phyloP scores from a whole-genome alignment of 2,113 vertebrate species.

The Lynx canadensis region DNA sequence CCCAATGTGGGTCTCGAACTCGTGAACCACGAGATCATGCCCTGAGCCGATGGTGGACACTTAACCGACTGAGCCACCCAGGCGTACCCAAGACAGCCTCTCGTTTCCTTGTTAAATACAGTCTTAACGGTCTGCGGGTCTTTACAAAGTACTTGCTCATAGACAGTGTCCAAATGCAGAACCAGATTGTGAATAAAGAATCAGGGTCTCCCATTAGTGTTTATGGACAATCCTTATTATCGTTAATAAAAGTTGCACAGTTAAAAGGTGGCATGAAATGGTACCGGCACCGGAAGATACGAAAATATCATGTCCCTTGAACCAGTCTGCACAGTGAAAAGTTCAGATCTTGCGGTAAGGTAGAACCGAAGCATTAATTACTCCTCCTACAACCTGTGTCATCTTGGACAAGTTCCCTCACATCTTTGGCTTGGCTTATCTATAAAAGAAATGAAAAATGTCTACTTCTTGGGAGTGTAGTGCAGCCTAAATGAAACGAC shows the following conservation, averaged over 20 bases:
- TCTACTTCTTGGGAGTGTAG: background rate
- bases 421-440: background rate
- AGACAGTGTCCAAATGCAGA: background rate
- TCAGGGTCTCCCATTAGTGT: background rate
- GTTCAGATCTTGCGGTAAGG: background rate
- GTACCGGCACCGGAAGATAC: background rate
- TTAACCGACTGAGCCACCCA: no score
- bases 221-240: background rate
- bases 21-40: no score
- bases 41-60: no score
- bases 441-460: background rate
- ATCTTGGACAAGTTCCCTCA: rapidly evolving
- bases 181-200: background rate
- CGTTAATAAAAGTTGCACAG: background rate
- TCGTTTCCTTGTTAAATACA: no score
- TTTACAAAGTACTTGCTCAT: background rate
- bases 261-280: background rate
- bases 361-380: no score
- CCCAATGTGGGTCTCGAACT: no score
- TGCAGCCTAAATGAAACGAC: background rate
- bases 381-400: background rate
- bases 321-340: background rate
- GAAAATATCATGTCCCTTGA: background rate
- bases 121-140: no score
- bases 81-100: no score